Evolutionary conservation across 2,888 invertebrate genomes (phyloP).

Genomic region (Trichogramma dendrolimi): DNA sequence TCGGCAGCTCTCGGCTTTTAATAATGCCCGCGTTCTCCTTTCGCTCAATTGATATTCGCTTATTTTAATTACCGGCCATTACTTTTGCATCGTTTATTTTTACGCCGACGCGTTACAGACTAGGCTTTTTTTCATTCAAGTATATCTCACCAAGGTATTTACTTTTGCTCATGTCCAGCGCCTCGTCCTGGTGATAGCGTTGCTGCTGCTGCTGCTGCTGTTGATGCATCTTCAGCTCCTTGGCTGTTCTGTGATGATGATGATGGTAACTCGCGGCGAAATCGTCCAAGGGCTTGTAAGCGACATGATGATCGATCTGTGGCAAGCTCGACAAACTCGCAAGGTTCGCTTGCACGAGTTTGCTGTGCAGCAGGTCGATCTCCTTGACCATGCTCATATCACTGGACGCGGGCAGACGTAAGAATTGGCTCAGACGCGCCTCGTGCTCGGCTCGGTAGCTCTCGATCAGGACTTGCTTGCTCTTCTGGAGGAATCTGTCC

Average conservation of each 20-base stretch:
- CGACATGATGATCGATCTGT: constrained; percentile 27
- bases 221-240: constrained; percentile 5
- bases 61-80: constrained; percentile 2
- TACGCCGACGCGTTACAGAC: too few relatives aligned
- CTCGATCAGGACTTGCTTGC: constrained; percentile 2
- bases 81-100: too few relatives aligned
- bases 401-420: constrained; percentile 37
- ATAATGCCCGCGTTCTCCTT: constrained; percentile 34
- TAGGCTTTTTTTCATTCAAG: background rate
- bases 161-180: constrained; percentile 50
- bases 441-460: constrained; percentile 4
- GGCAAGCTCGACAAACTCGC: constrained; percentile 35
- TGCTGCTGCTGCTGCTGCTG: background rate
- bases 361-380: constrained; percentile 44
- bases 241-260: constrained; percentile 18
- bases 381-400: constrained; percentile 44
- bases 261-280: constrained; percentile 30
- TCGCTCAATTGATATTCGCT: constrained; percentile 31
- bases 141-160: constrained; percentile 46
- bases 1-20: constrained; percentile 45
- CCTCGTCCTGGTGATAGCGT: constrained; percentile 45
- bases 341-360: constrained; percentile 44
- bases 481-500: background rate
- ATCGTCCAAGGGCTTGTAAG: constrained; percentile 40
- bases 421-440: constrained; percentile 27